Percentiles rank a stretch among this genome's conserved stretches.
These are phyloP conservation scores for Ceryle rudis DNA, from an alignment of 2,797 vertebrate species.

Conservation along the genomic window DNA sequence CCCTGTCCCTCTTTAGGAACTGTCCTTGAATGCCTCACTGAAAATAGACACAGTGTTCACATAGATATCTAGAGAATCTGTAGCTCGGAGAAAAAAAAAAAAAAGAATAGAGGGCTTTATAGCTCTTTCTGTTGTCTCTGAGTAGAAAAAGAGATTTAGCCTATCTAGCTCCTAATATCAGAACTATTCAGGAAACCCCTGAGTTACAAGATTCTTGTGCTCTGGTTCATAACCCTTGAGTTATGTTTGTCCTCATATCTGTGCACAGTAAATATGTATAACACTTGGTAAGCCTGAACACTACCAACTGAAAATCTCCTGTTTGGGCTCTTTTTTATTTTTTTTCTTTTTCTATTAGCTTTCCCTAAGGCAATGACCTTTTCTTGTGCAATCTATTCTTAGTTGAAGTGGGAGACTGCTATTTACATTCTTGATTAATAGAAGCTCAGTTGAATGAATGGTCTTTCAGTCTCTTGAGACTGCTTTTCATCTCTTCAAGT, in stretches of 20 bases:
- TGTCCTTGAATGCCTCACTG: neutral
- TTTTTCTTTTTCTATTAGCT: neutral
- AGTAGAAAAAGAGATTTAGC: neutral
- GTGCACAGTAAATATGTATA: neutral
- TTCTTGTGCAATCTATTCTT: neutral
- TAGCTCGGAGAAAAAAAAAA: neutral
- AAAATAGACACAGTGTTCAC: neutral
- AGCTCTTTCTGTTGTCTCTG: neutral
- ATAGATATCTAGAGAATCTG: neutral
- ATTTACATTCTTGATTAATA: constrained; percentile 1
- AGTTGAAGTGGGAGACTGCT: neutral
- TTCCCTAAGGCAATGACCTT: neutral
- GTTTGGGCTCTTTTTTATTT: neutral
- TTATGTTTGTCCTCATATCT: neutral
- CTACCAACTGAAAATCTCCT: neutral
- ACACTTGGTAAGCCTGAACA: neutral
- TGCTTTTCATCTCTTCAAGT: constrained; percentile 13
- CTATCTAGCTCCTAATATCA: neutral
- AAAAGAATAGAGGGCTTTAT: neutral
- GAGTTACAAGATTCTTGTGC: neutral
- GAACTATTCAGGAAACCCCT: neutral
- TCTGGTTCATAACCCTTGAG: neutral
- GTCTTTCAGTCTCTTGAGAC: neutral
- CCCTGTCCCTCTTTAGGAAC: neutral
- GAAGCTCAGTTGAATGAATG: neutral